A percentile compares a stretch with the other conserved stretches of the same genome.
Conservation (phyloP, 2,888 invertebrate species). For the Acanthosepion lycidas region DNA sequence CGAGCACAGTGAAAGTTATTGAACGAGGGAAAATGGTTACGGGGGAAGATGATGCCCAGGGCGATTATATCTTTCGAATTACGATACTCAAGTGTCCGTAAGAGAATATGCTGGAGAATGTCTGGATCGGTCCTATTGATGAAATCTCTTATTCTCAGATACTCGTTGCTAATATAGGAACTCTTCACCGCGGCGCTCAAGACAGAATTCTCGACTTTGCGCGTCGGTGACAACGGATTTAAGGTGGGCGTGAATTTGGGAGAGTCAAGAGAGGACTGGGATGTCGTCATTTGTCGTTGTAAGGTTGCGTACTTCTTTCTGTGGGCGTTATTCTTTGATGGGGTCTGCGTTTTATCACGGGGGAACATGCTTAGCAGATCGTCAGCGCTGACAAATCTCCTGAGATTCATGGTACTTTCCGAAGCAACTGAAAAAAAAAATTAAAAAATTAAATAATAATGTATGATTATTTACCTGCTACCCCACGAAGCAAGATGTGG, state of each 20-base stretch:
- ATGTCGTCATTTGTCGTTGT: neutral
- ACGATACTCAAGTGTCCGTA: conserved; percentile 14
- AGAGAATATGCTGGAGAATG: conserved; percentile 36
- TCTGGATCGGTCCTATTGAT: conserved; percentile 37
- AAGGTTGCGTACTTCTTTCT: neutral
- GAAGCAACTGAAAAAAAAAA: neutral
- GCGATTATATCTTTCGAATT: conserved; percentile 48
- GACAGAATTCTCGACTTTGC: neutral
- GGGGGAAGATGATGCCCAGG: conserved; percentile 47
- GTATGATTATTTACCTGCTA: too few relatives aligned
- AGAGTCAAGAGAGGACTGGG: neutral
- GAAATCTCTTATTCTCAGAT: conserved; percentile 42
- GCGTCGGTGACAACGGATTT: neutral
- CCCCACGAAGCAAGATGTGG: too few relatives aligned
- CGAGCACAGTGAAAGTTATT: conserved; percentile 47
- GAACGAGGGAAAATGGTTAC: conserved; percentile 34
- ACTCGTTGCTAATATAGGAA: conserved; percentile 47
- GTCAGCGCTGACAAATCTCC: conserved; percentile 5
- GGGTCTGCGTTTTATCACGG: neutral
- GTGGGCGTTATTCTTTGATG: neutral
- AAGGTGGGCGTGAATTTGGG: neutral
- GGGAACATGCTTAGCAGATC: neutral
- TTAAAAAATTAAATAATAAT: neutral
- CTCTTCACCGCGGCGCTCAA: conserved; percentile 39
- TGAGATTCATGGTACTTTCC: neutral